phyloP scores from a whole-genome alignment of 2,888 invertebrate species.

The Disparrhopalites patrizii region DNA sequence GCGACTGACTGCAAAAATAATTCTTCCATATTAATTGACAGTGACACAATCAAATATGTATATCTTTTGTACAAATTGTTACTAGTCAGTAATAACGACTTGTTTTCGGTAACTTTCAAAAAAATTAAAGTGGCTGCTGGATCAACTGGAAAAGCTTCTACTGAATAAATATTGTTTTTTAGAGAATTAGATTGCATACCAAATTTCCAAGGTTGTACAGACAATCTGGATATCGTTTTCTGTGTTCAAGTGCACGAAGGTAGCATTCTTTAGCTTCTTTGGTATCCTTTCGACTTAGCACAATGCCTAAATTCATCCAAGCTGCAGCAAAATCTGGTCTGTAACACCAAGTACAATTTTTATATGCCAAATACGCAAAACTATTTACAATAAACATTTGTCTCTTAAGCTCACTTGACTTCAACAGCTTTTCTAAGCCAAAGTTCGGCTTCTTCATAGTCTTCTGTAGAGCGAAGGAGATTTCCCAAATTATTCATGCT shows the following conservation, averaged over 20 bases:
- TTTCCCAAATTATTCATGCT: constrained; percentile 93
- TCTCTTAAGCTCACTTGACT: constrained; percentile 60
- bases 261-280: constrained; percentile 75
- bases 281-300: constrained; percentile 69
- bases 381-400: background rate
- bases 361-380: background rate
- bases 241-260: constrained; percentile 68
- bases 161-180: too few relatives aligned
- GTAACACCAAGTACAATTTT: constrained; percentile 44
- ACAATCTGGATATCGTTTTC: constrained; percentile 83
- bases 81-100: background rate
- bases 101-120: background rate
- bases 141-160: background rate
- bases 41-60: too few relatives aligned
- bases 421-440: constrained; percentile 68
- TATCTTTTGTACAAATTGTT: too few relatives aligned
- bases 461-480: constrained; percentile 67
- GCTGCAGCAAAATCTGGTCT: constrained; percentile 88
- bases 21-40: too few relatives aligned
- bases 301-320: constrained; percentile 98
- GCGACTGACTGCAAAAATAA: too few relatives aligned
- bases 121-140: background rate
- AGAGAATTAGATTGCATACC: constrained; percentile 57
- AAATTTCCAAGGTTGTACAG: constrained; percentile 92
- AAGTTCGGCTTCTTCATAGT: constrained; percentile 66